Evolutionary conservation across 1,140 invertebrate species (phyloP), one percentile per base, ranked within the genome.

Genomic region (Pachyrhynchus sulphureomaculatus): DNA sequence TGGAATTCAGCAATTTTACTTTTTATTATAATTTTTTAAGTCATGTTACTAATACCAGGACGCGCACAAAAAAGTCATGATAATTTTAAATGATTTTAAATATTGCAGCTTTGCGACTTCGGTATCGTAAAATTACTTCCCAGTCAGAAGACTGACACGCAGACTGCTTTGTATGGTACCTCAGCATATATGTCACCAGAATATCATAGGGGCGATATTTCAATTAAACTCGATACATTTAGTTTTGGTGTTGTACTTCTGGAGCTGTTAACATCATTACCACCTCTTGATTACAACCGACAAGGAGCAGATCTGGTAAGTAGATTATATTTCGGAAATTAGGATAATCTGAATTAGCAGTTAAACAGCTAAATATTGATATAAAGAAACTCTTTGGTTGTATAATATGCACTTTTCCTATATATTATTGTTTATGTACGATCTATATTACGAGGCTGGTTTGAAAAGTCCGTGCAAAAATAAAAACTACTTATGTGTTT

Each of bases 181-280:
- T 81, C 80, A 3, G 84, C 86, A 0, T 91, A 92, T 73, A 88
- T 91, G 87, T 82, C 89, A 23, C 87, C 85, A 0, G 89, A 92
- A 77, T 87, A 86, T 5, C 83, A 68, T 29, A 66, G 66, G 48
- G 86, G 87, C 2, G 86, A 88, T 41, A 78, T 91, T 37, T 88
- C 88, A 20, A 80, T 84, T 13, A 89, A 90, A 79, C 80, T 87
- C 63, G 90, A 91, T 72, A 83, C 86, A 10, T 92, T 84, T 72
- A 90, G 88, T 71, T 91, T 84, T 80, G 90, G 89, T 5, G 84
- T 92, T 37, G 88, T 89, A n/a, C 64, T 89, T 9, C 73, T 89
- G 26, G 88, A 90, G 76, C 60, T 90, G 26, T 66, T 90, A 13
- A 89, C 87, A 23, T 85, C 86, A 23, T 76, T 88, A 21, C 79